Percentiles rank a stretch among this genome's conserved stretches.
Conservation (phyloP, 2,113 vertebrate genomes). For the Genyomyrus donnyi region DNA sequence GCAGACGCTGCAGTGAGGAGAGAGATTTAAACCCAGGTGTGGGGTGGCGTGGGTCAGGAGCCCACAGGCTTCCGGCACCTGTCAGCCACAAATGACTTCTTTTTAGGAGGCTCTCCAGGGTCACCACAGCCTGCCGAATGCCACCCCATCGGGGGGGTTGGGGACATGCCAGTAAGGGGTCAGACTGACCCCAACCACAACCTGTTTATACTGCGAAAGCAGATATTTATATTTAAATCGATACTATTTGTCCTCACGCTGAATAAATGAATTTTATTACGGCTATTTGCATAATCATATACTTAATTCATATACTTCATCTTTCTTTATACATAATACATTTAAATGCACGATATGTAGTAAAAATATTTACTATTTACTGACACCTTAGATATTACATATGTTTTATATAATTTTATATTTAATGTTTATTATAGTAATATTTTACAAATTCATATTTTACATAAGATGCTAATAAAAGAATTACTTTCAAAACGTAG, state of each 20-base stretch:
- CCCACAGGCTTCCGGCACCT: neutral
- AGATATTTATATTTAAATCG: neutral
- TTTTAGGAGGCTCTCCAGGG: neutral
- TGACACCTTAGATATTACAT: neutral
- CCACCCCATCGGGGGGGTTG: neutral
- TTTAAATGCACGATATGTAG: neutral
- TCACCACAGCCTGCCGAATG: neutral
- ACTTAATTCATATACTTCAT: neutral
- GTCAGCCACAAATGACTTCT: neutral
- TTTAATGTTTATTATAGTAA: neutral
- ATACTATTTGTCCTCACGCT: neutral
- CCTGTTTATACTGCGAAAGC: neutral
- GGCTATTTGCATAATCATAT: neutral
- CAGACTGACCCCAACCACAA: neutral
- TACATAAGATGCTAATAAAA: neutral
- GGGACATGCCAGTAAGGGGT: neutral
- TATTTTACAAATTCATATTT: neutral
- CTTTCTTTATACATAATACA: neutral
- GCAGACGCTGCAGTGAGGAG: neutral
- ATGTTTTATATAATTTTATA: neutral
- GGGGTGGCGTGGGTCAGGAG: neutral
- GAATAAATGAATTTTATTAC: neutral
- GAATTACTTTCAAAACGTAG: neutral
- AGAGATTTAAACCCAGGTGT: neutral
- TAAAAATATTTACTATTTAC: neutral